phyloP scores from a whole-genome alignment of 2,113 vertebrate species.

The Cichladusa arquata region DNA sequence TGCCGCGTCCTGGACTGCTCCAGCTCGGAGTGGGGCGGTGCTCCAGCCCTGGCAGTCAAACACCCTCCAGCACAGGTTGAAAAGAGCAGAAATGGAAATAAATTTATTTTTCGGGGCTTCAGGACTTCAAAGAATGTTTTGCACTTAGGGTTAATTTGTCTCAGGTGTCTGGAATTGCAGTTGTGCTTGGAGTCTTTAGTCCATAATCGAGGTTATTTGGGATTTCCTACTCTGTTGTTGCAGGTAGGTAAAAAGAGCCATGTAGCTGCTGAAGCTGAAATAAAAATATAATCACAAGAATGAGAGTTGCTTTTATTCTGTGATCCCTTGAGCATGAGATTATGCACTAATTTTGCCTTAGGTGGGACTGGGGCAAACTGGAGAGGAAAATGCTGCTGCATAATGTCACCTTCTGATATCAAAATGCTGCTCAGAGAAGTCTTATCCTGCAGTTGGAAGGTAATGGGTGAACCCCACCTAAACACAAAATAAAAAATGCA shows the following conservation, averaged over 20 bases:
- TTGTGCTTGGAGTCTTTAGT: neutral
- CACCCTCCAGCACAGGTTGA: rapidly evolving
- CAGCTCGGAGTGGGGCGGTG: neutral
- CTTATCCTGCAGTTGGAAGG: neutral
- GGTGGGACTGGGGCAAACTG: neutral
- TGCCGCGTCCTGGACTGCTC: rapidly evolving
- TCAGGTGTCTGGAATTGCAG: neutral
- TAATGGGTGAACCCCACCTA: neutral
- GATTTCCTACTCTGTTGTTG: neutral
- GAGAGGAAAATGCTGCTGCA: neutral
- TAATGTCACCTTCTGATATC: neutral
- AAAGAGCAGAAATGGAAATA: neutral
- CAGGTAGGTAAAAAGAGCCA: neutral
- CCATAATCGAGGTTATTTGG: neutral
- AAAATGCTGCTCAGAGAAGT: neutral
- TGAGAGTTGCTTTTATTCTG: neutral
- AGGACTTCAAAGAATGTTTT: neutral
- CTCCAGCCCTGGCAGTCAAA: rapidly evolving
- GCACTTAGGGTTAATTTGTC: neutral
- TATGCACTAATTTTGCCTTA: neutral
- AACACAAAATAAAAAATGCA: neutral
- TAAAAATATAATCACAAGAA: neutral
- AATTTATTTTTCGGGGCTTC: neutral
- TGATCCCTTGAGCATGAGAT: neutral
- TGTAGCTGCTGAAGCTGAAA: neutral